These are phyloP conservation scores for Rana temporaria DNA, from an alignment of 2,113 vertebrate genomes.

Conservation along the genomic window DNA sequence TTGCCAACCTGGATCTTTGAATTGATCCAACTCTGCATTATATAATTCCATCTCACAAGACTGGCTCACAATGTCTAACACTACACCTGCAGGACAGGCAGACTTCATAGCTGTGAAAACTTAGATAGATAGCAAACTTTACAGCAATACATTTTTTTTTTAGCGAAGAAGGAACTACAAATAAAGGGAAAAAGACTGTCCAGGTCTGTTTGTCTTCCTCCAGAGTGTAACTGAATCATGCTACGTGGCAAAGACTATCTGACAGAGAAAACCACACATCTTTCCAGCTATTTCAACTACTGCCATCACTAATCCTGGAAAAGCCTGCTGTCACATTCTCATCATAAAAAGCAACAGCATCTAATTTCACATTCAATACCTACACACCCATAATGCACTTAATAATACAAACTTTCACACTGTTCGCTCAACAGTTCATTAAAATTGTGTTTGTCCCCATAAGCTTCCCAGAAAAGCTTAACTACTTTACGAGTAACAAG, in stretches of 20 bases:
- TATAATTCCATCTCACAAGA: no score
- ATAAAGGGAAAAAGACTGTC: not conserved
- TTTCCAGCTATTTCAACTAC: conserved; percentile 24
- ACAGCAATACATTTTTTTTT: no score
- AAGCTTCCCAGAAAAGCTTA: not conserved
- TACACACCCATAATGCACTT: not conserved
- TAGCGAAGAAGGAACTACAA: no score
- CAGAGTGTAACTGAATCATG: not conserved
- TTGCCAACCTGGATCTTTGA: no score
- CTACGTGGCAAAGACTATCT: conserved; percentile 37
- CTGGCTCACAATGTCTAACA: no score
- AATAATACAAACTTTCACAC: not conserved
- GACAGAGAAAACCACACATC: not conserved
- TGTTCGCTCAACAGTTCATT: conserved; percentile 16
- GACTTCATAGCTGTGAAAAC: no score
- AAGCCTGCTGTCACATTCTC: conserved; percentile 13
- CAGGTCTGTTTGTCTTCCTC: not conserved
- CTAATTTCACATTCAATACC: conserved; percentile 10
- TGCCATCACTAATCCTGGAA: conserved; percentile 22
- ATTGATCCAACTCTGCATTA: no score
- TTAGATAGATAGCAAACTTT: no score
- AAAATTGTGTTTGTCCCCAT: not conserved
- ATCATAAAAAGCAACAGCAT: conserved; percentile 11
- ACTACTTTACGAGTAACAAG: not conserved
- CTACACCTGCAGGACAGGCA: no score